These are phyloP conservation scores for Polydrusus cervinus DNA, from an alignment of 2,888 invertebrate species.

Conservation along the genomic window DNA sequence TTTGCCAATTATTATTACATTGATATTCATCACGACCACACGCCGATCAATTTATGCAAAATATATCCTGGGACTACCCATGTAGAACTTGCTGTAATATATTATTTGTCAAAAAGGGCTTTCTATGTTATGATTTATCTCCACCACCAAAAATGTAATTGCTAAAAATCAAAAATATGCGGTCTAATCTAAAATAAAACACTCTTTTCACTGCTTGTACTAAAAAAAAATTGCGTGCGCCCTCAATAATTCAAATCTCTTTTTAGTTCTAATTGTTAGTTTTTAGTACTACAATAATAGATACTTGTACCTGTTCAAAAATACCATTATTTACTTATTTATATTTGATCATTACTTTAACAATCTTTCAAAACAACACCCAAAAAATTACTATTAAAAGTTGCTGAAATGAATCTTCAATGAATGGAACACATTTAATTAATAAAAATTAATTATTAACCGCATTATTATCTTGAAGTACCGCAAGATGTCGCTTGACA, in stretches of 20 bases:
- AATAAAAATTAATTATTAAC: constrained; percentile 15
- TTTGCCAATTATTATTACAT: constrained; percentile 31
- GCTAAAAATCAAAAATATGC: no score
- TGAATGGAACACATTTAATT: constrained; percentile 20
- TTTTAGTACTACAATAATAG: no score
- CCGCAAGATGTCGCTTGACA: constrained; percentile 19
- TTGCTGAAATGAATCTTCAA: constrained; percentile 12
- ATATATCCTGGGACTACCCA: constrained; percentile 23
- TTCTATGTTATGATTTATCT: neutral
- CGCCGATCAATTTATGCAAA: constrained; percentile 34
- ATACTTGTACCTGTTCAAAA: no score
- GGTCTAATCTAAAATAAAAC: no score
- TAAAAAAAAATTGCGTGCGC: no score
- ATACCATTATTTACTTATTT: no score
- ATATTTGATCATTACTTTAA: neutral
- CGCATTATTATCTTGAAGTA: constrained; percentile 6
- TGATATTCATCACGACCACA: constrained; percentile 39
- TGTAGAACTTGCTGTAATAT: neutral
- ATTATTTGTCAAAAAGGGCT: constrained; percentile 8
- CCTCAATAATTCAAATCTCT: no score
- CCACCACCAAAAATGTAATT: no score
- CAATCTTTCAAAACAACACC: constrained; percentile 1
- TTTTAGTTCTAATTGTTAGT: no score
- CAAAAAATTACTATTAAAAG: neutral
- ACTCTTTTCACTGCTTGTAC: no score